Evolutionary conservation across 2,888 invertebrate genomes (phyloP), one percentile per base, ranked within the genome.

Genomic region (Xanthorhoe designata): DNA sequence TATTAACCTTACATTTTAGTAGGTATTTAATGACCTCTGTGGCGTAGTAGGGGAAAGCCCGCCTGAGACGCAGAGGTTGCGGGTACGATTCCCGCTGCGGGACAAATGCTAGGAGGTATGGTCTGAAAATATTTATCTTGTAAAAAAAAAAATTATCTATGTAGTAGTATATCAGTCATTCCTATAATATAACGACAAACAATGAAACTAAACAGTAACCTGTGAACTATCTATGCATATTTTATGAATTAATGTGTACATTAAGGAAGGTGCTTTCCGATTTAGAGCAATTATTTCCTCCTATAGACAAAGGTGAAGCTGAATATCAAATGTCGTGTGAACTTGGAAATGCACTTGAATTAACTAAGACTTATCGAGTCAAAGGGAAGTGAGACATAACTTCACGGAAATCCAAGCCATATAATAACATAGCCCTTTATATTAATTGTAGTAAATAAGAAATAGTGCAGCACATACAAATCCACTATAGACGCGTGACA

Each of bases 271-370:
- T 19, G 35, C 18, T 10, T 35, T 17, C 18, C 29, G 24, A 18
- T 45, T n/a, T 15, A 45, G 38, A 42, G 38, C 38, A 42, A 42
- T 24, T 32, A 13, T 56, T 24, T 55, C 61, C 49, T 55, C 47
- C 15, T 49, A 19, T 24, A 17, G 50, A 56, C 18, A 52, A 51
- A 66, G 61, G 63, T 66, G 60, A 51, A 66, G 61, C 61, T 66
- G 60, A 61, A 15, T 49, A 53, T 15, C 54, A 62, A 38, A 49
- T 49, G 55, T 51, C 19, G 42, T 51, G 53, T 57, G 50, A 64
- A 51, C 61, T 67, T 63, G 66, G 7, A 47, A 17, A 15, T 47
- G 47, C 15, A 47, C 15, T 47, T 47, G 47, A 47, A 47, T 47
- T 15, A 47, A 42, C 24, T 53, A 8, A 47, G 47, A 47, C 15